A percentile compares a stretch with the other conserved stretches of the same genome.
Conservation (phyloP, 2,888 invertebrate species). For the Trilocha varians region DNA sequence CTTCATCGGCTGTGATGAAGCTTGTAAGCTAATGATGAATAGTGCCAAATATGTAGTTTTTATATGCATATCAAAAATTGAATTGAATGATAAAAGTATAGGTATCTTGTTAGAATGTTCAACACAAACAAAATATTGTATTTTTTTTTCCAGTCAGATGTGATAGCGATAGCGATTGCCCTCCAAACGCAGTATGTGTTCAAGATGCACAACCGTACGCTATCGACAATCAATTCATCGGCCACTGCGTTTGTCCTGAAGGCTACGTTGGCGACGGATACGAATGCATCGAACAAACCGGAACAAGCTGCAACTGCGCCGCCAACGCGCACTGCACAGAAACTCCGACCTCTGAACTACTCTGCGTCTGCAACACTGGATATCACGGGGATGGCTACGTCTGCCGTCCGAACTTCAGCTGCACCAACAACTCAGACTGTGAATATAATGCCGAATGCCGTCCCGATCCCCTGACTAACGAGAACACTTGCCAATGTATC, state of each 20-base stretch:
- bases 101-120: too few species aligned
- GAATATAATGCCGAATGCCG: slow-evolving; percentile 81
- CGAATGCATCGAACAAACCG: slow-evolving; percentile 74
- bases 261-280: slow-evolving; percentile 90
- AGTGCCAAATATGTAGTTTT: too few species aligned
- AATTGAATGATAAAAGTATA: too few species aligned
- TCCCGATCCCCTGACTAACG: slow-evolving; percentile 68
- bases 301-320: slow-evolving; percentile 75
- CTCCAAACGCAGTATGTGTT: slow-evolving; percentile 85
- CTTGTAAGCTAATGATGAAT: too few species aligned
- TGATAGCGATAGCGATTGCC: slow-evolving; percentile 83
- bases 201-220: slow-evolving; percentile 32
- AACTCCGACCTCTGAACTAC: slow-evolving; percentile 76
- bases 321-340: slow-evolving; percentile 82
- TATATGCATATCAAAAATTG: too few species aligned
- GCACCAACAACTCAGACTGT: slow-evolving; percentile 78
- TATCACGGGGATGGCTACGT: slow-evolving; percentile 86
- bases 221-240: slow-evolving; percentile 43
- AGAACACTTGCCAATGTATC: slow-evolving; percentile 84
- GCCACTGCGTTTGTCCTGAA: slow-evolving; percentile 83
- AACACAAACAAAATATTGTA: slow-evolving; percentile 2
- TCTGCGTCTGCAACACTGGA: slow-evolving; percentile 85
- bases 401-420: slow-evolving; percentile 80
- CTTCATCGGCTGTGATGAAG: too few species aligned
- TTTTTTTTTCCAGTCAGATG: slow-evolving; percentile 76